Conservation (phyloP, 2,113 vertebrate species). For the Crotophaga sulcirostris region DNA sequence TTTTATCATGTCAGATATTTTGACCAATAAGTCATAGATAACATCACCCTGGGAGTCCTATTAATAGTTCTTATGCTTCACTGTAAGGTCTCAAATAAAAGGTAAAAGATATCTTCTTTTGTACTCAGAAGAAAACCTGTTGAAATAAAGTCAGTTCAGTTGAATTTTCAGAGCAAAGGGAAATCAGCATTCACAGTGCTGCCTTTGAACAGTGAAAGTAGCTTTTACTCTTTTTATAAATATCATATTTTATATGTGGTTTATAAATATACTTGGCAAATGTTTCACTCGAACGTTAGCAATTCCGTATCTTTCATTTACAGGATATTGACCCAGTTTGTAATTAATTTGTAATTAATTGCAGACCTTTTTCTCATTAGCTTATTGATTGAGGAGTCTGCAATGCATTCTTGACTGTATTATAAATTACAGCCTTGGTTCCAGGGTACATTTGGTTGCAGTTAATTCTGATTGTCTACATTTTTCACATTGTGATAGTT, state of each 20-base stretch:
- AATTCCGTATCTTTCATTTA: constrained; percentile 38
- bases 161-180: not conserved
- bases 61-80: not conserved
- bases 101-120: constrained; percentile 1
- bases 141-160: not conserved
- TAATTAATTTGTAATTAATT: constrained; percentile 66
- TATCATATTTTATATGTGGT: not conserved
- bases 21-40: not conserved
- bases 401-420: constrained; percentile 17
- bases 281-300: constrained; percentile 35
- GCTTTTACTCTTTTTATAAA: constrained; percentile 42
- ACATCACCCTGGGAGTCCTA: not conserved
- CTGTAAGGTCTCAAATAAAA: not conserved
- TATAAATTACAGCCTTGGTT: constrained; percentile 29
- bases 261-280: constrained; percentile 57
- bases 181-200: not conserved
- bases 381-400: constrained; percentile 33
- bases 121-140: not conserved
- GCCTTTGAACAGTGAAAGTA: constrained; percentile 23
- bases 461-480: constrained; percentile 3
- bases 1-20: not conserved
- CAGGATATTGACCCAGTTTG: constrained; percentile 37
- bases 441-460: constrained; percentile 33
- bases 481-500: constrained; percentile 40
- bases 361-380: constrained; percentile 46